A percentile compares a stretch with the other conserved stretches of the same genome.
phyloP scores from a whole-genome alignment of 2,113 vertebrate species.

The Melanerpes aurifrons region DNA sequence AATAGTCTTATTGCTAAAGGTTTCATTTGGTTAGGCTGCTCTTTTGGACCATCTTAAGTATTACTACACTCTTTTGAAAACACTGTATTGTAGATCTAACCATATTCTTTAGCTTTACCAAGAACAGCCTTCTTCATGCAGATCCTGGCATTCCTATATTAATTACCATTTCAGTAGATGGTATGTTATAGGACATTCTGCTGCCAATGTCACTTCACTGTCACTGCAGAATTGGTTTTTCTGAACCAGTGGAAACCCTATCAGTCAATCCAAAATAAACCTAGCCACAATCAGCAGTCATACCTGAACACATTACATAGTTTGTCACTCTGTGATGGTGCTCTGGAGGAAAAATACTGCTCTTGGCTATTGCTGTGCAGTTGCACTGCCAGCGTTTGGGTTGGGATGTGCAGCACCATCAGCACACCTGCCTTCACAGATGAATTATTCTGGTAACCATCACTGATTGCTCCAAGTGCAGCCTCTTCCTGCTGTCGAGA shows the following conservation, averaged over 20 bases:
- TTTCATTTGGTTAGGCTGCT: neutral
- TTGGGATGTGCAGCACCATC: accelerated
- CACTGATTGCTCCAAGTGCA: neutral
- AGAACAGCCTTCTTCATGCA: neutral
- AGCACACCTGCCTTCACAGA: neutral
- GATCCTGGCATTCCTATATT: neutral
- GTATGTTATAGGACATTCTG: neutral
- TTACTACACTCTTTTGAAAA: neutral
- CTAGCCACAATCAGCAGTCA: neutral
- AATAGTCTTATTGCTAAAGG: neutral
- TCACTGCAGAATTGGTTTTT: neutral
- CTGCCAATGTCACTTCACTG: neutral
- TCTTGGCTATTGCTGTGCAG: neutral
- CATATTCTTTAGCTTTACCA: neutral
- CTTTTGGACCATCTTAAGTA: neutral
- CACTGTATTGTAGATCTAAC: neutral
- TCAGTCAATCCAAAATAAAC: neutral
- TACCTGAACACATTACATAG: accelerated
- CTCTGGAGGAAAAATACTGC: neutral
- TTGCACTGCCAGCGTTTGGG: accelerated
- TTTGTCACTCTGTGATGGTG: neutral
- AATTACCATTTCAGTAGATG: neutral
- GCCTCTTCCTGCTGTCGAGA: neutral
- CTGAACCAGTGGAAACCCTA: neutral
- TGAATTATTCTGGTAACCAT: neutral